Conservation (phyloP, 2,113 vertebrate species). For the Coturnix japonica region DNA sequence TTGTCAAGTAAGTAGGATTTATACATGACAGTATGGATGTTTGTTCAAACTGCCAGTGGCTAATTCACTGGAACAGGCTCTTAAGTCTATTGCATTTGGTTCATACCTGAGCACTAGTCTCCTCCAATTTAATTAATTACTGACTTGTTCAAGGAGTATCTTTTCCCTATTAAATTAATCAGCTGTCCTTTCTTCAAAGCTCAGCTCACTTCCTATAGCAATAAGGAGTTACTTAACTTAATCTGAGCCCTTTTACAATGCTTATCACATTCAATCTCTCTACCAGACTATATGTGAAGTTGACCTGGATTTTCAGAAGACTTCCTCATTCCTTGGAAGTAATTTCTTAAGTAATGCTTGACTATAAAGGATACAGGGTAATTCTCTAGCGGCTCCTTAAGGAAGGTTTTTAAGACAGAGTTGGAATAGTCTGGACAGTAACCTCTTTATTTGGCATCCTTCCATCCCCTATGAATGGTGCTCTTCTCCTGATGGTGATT, state of each 20-base stretch:
- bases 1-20: background rate
- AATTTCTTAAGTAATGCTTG: constrained; percentile 22
- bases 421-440: background rate
- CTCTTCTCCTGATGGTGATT: background rate
- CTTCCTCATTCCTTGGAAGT: constrained; percentile 9
- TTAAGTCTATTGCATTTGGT: constrained; percentile 41
- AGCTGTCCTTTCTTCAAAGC: constrained; percentile 31
- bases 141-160: constrained; percentile 35
- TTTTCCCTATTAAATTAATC: constrained; percentile 52
- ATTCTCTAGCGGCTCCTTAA: constrained; percentile 8
- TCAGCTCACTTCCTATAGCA: constrained; percentile 25
- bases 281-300: background rate
- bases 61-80: constrained; percentile 17
- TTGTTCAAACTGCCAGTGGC: background rate
- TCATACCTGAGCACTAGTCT: constrained; percentile 7
- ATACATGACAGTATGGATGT: background rate
- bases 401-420: constrained; percentile 15
- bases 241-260: constrained; percentile 35
- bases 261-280: background rate
- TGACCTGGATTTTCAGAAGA: constrained; percentile 35
- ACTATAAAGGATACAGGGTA: constrained; percentile 28
- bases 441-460: constrained; percentile 9
- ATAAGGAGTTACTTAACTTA: constrained; percentile 47
- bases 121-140: constrained; percentile 66
- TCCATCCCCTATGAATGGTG: background rate